Evolutionary conservation across 1,140 invertebrate species (phyloP).

Genomic region (Acyrthosiphon pisum): DNA sequence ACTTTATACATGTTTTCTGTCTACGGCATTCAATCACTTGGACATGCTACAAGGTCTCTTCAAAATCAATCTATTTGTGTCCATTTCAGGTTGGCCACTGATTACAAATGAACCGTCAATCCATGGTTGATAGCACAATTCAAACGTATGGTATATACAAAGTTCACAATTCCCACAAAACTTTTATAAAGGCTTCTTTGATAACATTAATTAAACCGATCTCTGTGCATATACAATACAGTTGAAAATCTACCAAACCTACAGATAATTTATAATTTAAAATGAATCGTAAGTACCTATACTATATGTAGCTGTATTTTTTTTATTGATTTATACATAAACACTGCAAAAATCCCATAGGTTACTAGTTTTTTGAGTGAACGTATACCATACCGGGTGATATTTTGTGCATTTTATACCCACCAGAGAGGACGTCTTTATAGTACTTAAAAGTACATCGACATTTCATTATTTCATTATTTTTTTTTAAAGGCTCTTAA

Average conservation of each 20-base stretch:
- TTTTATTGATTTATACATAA: background rate
- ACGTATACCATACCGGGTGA: background rate
- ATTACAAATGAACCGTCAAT: background rate
- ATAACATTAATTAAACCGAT: background rate
- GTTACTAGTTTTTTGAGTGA: background rate
- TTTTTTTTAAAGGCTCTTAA: background rate
- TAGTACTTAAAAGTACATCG: background rate
- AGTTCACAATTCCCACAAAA: background rate
- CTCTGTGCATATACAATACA: background rate
- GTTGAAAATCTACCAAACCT: background rate
- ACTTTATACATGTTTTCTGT: background rate
- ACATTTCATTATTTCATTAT: background rate
- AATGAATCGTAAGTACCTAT: background rate
- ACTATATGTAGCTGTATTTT: background rate
- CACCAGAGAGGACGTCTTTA: background rate
- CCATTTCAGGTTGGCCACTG: background rate
- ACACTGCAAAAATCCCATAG: background rate
- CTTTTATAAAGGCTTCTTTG: background rate
- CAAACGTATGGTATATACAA: background rate
- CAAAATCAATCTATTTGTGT: conserved; percentile 36
- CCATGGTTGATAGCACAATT: background rate
- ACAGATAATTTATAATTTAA: background rate
- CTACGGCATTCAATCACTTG: conserved; percentile 19
- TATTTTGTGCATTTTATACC: background rate
- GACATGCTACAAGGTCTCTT: conserved; percentile 25